phyloP scores from a whole-genome alignment of 2,113 vertebrate genomes.

The Bambusicola thoracicus region DNA sequence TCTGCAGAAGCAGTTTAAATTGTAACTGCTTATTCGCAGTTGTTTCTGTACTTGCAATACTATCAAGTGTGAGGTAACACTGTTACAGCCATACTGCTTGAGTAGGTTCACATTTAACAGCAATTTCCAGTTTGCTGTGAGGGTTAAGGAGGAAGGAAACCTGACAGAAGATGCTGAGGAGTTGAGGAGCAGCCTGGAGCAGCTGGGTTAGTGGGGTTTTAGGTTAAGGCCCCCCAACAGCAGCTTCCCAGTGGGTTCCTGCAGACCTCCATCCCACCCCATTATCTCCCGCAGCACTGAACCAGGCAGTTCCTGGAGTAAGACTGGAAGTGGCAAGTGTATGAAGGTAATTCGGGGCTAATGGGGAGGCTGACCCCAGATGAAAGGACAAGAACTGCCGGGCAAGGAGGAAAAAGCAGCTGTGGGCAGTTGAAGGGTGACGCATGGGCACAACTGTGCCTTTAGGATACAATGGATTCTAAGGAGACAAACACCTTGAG shows the following conservation, averaged over 20 bases:
- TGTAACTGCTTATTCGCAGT: neutral
- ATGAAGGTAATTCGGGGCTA: neutral
- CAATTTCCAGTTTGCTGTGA: neutral
- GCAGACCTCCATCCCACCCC: neutral
- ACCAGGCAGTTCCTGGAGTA: neutral
- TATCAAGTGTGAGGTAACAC: neutral
- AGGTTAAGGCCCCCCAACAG: neutral
- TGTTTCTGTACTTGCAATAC: neutral
- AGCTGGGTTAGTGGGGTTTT: neutral
- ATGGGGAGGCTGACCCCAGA: neutral
- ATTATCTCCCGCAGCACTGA: neutral
- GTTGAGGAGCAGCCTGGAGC: neutral
- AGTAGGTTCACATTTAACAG: neutral
- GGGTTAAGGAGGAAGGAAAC: neutral
- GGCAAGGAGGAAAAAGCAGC: neutral
- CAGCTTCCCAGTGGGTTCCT: neutral
- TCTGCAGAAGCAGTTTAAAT: neutral
- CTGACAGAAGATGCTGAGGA: neutral
- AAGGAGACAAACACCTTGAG: conserved; percentile 34
- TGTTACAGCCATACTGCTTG: neutral
- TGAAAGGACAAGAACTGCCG: neutral
- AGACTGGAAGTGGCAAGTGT: neutral
- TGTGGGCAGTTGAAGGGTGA: neutral
- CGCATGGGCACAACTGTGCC: neutral
- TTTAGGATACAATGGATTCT: neutral